Evolutionary conservation across 2,888 invertebrate species (phyloP), one percentile per base, ranked within the genome.

Genomic region (Pediacus dermestoides): DNA sequence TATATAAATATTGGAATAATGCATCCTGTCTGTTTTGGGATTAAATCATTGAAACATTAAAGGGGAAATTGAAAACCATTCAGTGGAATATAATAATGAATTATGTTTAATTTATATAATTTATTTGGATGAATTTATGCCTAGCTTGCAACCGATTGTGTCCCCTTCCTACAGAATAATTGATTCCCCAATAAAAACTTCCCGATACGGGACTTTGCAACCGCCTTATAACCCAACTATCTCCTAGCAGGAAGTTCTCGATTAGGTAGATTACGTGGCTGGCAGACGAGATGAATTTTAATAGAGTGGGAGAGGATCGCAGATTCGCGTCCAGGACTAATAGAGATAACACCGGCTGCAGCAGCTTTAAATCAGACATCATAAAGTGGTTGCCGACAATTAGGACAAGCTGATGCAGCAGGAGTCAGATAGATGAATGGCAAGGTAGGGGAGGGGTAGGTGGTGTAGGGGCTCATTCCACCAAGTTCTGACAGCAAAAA

Each of bases 351-450:
- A 38, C 37, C 28, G 21, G 16, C 28, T 16, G 38, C 38, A 18
- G n/a, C 15, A n/a, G 11, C 7, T 10, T 33, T 22, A 28, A 28
- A 28, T 28, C 26, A 11, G 33, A 13, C 33, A 31, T 35, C 28
- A 35, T 30, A 34, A 39, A 35, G 34, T 30, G 35, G 22, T 30
- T 26, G 30, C 35, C 13, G 35, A 39, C 35, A 35, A 35, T 39
- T 39, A 12, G 28, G 34, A 28, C 27, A 18, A 27, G 38, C 27
- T 38, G 33, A 26, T 32, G 32, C 32, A 23, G 31, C 31, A 26
- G 21, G n/a, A 7, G 26, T n/a, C n/a, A n/a, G n/a, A n/a, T n/a
- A n/a, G n/a, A n/a, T n/a, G n/a, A n/a, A n/a, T n/a, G n/a, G n/a
- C n/a, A n/a, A n/a, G n/a, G n/a, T n/a, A n/a, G n/a, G n/a, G n/a